Conservation (phyloP, 2,113 vertebrate genomes). For the Cavia aperea region DNA sequence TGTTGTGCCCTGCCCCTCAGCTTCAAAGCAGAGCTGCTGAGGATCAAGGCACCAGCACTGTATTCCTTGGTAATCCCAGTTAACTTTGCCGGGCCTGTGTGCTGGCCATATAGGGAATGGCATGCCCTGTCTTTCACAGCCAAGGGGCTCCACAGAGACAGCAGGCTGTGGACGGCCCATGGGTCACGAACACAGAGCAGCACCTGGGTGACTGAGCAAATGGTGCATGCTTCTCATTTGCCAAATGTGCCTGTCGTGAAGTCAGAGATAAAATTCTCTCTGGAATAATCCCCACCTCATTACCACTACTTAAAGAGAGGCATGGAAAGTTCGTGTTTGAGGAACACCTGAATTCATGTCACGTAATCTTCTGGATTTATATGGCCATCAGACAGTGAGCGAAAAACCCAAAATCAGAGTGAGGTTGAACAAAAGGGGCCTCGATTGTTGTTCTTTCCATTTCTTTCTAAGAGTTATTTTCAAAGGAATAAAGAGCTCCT, state of each 20-base stretch:
- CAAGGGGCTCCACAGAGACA: neutral
- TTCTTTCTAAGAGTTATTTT: neutral
- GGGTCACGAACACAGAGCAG: neutral
- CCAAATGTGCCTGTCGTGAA: conserved; percentile 42
- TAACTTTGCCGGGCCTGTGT: neutral
- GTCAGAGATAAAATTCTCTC: conserved; percentile 21
- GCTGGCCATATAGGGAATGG: conserved; percentile 40
- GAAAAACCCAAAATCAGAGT: neutral
- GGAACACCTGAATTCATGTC: neutral
- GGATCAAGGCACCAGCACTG: conserved; percentile 49
- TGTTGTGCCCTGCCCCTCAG: conserved; percentile 35
- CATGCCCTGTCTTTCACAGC: conserved; percentile 35
- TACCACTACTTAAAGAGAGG: neutral
- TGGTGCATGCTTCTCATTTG: conserved; percentile 49
- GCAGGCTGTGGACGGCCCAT: neutral
- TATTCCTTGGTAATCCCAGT: conserved; percentile 52
- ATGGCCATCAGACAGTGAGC: neutral
- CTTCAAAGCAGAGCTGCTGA: conserved; percentile 57
- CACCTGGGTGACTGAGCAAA: neutral
- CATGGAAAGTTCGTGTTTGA: neutral
- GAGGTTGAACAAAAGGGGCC: neutral
- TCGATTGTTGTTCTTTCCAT: neutral
- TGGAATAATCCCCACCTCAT: neutral
- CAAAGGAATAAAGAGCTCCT: neutral
- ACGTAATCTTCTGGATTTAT: neutral